Conservation (phyloP, 2,797 vertebrate genomes). For the Micrastur ruficollis region DNA sequence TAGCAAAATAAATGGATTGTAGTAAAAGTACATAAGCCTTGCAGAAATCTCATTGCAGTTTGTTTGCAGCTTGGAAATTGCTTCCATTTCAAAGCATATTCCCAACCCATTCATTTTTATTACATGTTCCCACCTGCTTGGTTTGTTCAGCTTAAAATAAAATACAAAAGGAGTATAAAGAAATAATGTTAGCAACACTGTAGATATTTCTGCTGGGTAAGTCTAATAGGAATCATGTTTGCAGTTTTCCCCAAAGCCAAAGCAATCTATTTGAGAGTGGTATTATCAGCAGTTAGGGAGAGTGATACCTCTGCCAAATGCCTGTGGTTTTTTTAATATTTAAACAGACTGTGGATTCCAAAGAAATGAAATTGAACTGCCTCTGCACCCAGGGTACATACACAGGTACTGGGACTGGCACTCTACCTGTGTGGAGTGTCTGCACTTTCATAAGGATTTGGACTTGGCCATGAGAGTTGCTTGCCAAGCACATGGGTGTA, state of each 20-base stretch:
- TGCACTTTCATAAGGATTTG: background rate
- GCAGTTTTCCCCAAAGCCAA: background rate
- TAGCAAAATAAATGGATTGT: background rate
- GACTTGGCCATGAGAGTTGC: background rate
- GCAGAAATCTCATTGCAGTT: background rate
- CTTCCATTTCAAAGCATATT: background rate
- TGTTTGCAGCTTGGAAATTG: background rate
- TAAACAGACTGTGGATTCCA: background rate
- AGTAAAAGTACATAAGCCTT: background rate
- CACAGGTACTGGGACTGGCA: background rate
- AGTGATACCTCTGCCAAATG: background rate
- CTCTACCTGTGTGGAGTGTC: background rate
- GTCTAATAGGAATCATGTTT: background rate
- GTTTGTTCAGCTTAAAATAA: background rate
- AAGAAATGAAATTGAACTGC: background rate
- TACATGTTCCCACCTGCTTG: background rate
- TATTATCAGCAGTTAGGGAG: background rate
- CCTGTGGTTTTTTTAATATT: background rate
- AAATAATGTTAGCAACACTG: background rate
- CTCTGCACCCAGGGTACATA: background rate
- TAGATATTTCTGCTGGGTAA: background rate
- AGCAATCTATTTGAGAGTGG: background rate
- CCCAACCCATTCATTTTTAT: background rate
- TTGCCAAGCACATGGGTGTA: background rate
- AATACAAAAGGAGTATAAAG: background rate